phyloP scores from a whole-genome alignment of 1,140 invertebrate genomes.

The Caenorhabditis tropicalis region DNA sequence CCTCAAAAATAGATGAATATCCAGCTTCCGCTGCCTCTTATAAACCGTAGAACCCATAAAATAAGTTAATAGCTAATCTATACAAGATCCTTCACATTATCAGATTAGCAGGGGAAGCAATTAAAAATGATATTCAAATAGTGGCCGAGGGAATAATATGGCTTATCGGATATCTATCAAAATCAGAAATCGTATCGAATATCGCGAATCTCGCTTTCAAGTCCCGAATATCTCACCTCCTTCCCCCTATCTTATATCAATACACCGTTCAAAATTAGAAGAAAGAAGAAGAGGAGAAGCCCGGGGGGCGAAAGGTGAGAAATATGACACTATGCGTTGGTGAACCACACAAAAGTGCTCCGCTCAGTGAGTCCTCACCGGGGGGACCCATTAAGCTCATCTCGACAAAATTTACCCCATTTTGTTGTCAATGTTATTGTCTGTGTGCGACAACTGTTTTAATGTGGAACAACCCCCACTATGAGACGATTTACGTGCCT shows the following conservation, averaged over 20 bases:
- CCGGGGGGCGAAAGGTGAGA: constrained; percentile 10
- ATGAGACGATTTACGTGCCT: constrained; percentile 34
- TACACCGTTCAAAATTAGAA: not conserved
- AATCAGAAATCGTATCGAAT: constrained; percentile 8
- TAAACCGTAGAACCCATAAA: not conserved
- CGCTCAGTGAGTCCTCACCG: not conserved
- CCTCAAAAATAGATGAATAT: too few species aligned
- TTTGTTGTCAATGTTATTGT: constrained; percentile 26
- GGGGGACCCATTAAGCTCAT: not conserved
- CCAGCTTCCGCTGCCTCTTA: too few species aligned
- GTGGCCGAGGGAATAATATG: not conserved
- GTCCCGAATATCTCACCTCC: not conserved
- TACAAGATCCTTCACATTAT: not conserved
- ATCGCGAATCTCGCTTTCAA: not conserved
- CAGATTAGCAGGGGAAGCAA: not conserved
- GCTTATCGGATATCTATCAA: constrained; percentile 1
- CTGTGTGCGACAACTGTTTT: constrained; percentile 22
- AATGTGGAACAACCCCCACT: too few species aligned
- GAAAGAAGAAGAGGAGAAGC: too few species aligned
- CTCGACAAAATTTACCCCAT: not conserved
- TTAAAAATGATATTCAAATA: not conserved
- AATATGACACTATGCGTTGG: not conserved
- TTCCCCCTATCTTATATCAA: not conserved
- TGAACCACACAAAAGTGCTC: not conserved
- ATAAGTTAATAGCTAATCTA: not conserved